These are phyloP conservation scores for Lepidocyrtoides sp. DNA, from an alignment of 2,888 invertebrate species.

Conservation along the genomic window DNA sequence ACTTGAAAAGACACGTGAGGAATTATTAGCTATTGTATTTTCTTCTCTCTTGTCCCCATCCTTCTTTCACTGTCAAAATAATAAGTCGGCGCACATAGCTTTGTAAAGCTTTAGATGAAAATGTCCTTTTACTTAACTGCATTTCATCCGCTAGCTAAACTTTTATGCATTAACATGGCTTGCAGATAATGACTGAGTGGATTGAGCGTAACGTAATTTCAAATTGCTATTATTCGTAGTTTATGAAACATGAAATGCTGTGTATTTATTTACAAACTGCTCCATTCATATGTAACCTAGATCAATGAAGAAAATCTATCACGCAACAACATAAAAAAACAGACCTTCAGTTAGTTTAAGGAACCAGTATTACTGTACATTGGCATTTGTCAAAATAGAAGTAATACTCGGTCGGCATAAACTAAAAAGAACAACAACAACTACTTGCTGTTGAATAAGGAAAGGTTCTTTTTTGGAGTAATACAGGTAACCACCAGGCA, in stretches of 20 bases:
- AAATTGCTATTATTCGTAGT: conserved; percentile 6
- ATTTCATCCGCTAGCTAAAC: background rate
- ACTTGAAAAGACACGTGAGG: background rate
- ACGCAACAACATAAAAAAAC: conserved; percentile 9
- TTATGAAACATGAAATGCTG: conserved; percentile 14
- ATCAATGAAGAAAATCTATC: conserved; percentile 42
- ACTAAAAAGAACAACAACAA: background rate
- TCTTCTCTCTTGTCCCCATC: background rate
- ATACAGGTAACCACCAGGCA: background rate
- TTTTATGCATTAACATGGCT: too few relatives aligned
- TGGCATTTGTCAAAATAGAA: background rate
- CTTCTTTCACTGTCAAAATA: background rate
- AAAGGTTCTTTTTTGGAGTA: conserved; percentile 26
- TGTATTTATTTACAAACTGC: background rate
- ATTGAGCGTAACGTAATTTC: background rate
- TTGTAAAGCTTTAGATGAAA: too few relatives aligned
- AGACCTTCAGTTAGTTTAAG: background rate
- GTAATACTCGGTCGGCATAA: background rate
- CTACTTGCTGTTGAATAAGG: conserved; percentile 4
- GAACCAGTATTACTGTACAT: background rate
- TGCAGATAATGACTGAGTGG: background rate
- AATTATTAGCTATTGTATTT: background rate
- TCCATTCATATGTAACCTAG: background rate
- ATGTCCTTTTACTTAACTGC: background rate
- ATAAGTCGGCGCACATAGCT: too few relatives aligned